Conservation (phyloP, 2,113 vertebrate species). For the Ctenomys sociabilis region DNA sequence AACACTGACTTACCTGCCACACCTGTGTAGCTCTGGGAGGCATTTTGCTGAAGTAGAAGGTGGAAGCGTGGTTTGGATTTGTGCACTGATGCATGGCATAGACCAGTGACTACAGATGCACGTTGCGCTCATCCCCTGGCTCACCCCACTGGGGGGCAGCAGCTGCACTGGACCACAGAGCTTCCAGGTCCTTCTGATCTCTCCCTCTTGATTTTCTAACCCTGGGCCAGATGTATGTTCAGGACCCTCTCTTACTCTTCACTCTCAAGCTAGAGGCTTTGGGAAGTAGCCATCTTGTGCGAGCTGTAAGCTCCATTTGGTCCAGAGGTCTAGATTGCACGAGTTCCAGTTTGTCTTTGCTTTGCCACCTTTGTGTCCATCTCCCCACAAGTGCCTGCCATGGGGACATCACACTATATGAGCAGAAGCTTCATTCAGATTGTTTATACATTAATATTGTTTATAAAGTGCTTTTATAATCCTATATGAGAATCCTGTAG, state of each 20-base stretch:
- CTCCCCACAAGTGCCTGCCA: not conserved
- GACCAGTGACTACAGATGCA: not conserved
- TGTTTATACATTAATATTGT: no score
- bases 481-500: not conserved
- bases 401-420: not conserved
- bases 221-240: not conserved
- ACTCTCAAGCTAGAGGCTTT: not conserved
- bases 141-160: not conserved
- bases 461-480: not conserved
- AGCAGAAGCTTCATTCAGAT: not conserved
- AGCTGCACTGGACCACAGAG: no score
- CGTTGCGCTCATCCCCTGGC: fast-evolving
- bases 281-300: not conserved
- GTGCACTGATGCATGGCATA: fast-evolving
- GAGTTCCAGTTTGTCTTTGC: not conserved
- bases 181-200: not conserved
- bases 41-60: not conserved
- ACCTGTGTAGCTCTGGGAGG: not conserved
- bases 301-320: not conserved
- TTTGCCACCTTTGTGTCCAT: not conserved
- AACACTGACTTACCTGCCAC: not conserved
- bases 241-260: fast-evolving
- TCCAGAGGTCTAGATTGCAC: not conserved
- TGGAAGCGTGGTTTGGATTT: not conserved
- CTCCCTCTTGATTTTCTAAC: not conserved